Percentiles rank a stretch among this genome's conserved stretches.
These are phyloP conservation scores for Delichon dasypus DNA, from an alignment of 2,797 vertebrate genomes.

Conservation along the genomic window DNA sequence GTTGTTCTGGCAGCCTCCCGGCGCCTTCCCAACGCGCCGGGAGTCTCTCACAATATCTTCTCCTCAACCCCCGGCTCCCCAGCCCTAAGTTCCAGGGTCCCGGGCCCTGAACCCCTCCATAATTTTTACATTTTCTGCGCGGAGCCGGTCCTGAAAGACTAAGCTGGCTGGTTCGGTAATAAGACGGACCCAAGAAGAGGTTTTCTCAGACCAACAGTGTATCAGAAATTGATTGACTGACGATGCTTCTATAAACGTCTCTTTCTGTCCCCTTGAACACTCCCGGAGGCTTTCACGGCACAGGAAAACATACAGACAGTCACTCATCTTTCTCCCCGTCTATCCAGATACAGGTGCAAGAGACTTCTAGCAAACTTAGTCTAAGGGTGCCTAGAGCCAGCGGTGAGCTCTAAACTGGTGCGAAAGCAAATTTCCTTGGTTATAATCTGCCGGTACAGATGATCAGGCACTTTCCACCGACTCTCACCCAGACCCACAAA, in stretches of 20 bases:
- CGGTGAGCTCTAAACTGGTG: not conserved
- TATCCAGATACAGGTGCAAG: conserved; percentile 50
- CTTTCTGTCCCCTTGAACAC: not conserved
- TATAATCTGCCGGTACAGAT: not conserved
- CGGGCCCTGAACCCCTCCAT: not conserved
- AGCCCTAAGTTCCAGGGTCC: not conserved
- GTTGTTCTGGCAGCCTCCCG: not conserved
- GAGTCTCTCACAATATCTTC: not conserved
- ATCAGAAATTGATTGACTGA: not conserved
- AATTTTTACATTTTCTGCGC: not conserved
- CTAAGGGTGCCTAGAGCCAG: not conserved
- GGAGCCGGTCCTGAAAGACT: not conserved
- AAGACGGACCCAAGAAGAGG: not conserved
- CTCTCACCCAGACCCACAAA: not conserved
- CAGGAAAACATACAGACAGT: not conserved
- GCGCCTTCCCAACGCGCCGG: not conserved
- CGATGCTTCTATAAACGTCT: not conserved
- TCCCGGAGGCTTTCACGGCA: not conserved
- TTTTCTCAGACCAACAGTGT: not conserved
- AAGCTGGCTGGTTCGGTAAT: not conserved
- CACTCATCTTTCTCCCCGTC: accelerated
- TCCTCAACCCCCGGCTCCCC: not conserved
- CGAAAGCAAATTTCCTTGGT: not conserved
- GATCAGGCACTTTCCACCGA: not conserved
- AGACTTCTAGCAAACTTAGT: not conserved